Evolutionary conservation across 2,888 invertebrate species (phyloP).

Genomic region (Drosophila macrothrix): DNA sequence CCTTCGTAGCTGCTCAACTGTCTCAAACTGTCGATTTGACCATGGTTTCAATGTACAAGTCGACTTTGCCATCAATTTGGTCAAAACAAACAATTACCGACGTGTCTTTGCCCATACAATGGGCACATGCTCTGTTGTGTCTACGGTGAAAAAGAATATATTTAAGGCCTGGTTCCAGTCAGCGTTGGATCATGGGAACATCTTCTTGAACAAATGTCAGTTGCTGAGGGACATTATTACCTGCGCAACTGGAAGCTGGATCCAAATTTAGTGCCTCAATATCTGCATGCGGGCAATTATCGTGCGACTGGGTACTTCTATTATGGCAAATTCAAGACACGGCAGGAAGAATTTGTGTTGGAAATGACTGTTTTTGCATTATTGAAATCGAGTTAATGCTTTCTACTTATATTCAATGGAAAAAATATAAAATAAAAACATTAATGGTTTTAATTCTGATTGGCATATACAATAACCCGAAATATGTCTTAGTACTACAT

Average conservation of each 20-base stretch:
- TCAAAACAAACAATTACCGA: slow-evolving; percentile 51
- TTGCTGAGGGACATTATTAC: slow-evolving; percentile 51
- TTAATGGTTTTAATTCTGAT: too few species aligned
- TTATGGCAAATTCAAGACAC: slow-evolving; percentile 61
- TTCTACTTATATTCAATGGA: not conserved
- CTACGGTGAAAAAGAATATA: slow-evolving; percentile 51
- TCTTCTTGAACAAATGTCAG: slow-evolving; percentile 71
- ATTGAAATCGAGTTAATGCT: slow-evolving; percentile 19
- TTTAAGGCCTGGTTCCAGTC: slow-evolving; percentile 69
- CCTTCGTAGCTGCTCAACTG: too few species aligned
- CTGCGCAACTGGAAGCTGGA: slow-evolving; percentile 57
- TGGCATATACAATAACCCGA: too few species aligned
- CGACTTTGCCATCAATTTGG: slow-evolving; percentile 64
- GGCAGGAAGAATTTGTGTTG: slow-evolving; percentile 48
- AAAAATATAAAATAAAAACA: too few species aligned
- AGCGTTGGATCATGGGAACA: slow-evolving; percentile 64
- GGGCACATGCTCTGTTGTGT: slow-evolving; percentile 62
- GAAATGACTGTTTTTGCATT: slow-evolving; percentile 45
- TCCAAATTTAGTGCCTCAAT: slow-evolving; percentile 49
- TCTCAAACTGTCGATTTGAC: too few species aligned
- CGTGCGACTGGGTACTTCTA: slow-evolving; percentile 54
- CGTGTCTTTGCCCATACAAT: slow-evolving; percentile 64
- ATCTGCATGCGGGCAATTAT: slow-evolving; percentile 56
- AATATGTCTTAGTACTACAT: too few species aligned
- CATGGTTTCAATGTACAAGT: slow-evolving; percentile 50